Base-by-base conservation (phyloP, 2,797 vertebrate species). In the Parambassis ranga region DNA sequence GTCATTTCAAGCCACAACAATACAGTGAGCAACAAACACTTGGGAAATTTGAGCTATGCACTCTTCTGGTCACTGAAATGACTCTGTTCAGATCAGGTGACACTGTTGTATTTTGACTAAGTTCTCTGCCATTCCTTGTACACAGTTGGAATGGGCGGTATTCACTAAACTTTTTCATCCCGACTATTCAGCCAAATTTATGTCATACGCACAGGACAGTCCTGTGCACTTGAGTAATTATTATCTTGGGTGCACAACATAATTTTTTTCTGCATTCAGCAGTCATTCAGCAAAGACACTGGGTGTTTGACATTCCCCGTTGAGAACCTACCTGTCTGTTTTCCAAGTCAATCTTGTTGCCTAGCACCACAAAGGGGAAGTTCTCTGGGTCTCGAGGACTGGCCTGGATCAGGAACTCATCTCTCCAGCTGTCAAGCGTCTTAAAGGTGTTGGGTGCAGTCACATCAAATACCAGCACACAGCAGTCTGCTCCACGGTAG, bases 381-480 rank as follows among this genome's bases (percentile, higher is more conserved):
- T 95, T 96, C 83, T 96, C 95, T 0, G 95, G 95, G 81, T 96
- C 95, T 28, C 94, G 89, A 27, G 95, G 95, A 72, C 94, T 95
- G 80, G 95, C 95, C 83, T 96, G 94, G 87, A 96, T 94, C 75
- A 48, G 92, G 85, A 98, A 99, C 81, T 99, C 96, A 2, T 98
- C 96, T 82, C 96, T 94, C 96, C 96, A 98, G 90, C 97, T 98
- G 86, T 99, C 97, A 18, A 99, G 90, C 26, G 97, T 99, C 89
- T 99, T 99, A 87, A 99, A 99, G 0, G 96, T 99, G 88, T 98
- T 98, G 39, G 98, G 96, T 43, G 97, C 97, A 0, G 97, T 99
- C 74, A 99, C 98, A 4, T 99, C 97, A 13, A 98, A 99, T 48
- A 99, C 98, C 83, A 99, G 91, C 64, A 99, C 97, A 0, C 98